Conservation (phyloP, 92 coral and sea anemone genomes). For the Heliopora coerulea region DNA sequence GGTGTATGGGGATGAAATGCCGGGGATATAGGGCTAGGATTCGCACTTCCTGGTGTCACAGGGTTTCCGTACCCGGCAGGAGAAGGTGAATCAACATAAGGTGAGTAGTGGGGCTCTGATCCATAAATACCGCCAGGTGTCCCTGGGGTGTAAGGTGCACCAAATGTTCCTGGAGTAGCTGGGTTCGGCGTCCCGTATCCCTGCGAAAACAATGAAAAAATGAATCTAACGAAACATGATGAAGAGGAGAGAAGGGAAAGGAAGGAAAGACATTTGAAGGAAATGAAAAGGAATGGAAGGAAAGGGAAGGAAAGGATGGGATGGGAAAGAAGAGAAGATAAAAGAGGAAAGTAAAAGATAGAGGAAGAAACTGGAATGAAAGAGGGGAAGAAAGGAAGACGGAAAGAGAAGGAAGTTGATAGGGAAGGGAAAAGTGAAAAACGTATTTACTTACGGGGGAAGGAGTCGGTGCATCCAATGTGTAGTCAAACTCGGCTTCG, state of each 20-base stretch:
- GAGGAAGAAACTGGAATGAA: neutral
- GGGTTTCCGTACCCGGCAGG: conserved; percentile 97
- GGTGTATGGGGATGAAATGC: conserved; percentile 96
- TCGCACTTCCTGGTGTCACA: conserved; percentile 90
- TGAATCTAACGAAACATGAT: neutral
- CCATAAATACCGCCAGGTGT: conserved; percentile 99
- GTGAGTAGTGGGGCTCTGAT: conserved; percentile 96
- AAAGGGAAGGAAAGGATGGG: neutral
- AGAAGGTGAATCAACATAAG: conserved; percentile 95
- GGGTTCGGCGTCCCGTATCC: conserved; percentile 98
- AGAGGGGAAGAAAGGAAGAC: neutral
- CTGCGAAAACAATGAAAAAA: neutral
- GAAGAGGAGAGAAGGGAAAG: neutral
- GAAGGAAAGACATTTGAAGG: neutral
- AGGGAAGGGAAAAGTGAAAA: neutral
- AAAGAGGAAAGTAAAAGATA: neutral
- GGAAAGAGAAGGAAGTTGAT: neutral
- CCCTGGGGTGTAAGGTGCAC: conserved; percentile 90
- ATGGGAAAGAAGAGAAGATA: neutral
- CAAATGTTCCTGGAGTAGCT: conserved; percentile 94
- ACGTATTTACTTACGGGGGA: conserved; percentile 66
- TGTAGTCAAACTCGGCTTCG: conserved; percentile 88
- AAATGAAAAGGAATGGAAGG: neutral
- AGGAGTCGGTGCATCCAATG: conserved; percentile 89
- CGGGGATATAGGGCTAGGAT: conserved; percentile 90